These are phyloP conservation scores for Epirrhoe tristata DNA, from an alignment of 2,888 invertebrate species.

Conservation along the genomic window DNA sequence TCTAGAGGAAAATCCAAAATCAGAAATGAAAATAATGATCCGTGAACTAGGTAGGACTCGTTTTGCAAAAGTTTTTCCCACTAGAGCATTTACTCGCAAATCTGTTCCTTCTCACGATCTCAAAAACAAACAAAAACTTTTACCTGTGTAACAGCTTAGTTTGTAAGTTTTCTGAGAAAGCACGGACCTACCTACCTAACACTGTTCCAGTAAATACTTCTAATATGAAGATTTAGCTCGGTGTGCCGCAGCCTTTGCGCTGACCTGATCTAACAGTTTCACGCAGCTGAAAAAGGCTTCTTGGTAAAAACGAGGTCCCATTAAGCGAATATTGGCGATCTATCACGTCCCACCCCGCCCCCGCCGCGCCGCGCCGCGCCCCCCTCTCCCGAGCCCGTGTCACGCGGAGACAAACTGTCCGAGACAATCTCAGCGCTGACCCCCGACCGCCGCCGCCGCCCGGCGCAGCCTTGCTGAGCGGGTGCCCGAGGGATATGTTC, in stretches of 20 bases:
- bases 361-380: conserved; percentile 10
- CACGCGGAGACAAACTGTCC: conserved; percentile 27
- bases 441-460: background rate
- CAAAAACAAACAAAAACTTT: background rate
- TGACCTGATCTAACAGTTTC: conserved; percentile 23
- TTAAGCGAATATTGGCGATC: conserved; percentile 45
- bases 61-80: background rate
- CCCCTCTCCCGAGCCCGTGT: conserved; percentile 1
- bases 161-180: too few relatives aligned
- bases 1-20: too few relatives aligned
- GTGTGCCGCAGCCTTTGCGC: background rate
- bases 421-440: conserved; percentile 30
- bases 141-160: background rate
- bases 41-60: too few relatives aligned
- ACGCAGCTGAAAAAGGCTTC: conserved; percentile 27
- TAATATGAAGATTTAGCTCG: background rate
- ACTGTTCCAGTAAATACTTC: background rate
- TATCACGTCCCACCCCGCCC: conserved; percentile 33
- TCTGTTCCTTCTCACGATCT: background rate
- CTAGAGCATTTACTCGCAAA: background rate
- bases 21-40: background rate
- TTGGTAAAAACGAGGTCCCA: conserved; percentile 40
- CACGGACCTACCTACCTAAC: too few relatives aligned
- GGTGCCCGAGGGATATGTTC: background rate
- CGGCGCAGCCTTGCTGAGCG: background rate